phyloP scores from a whole-genome alignment of 2,797 vertebrate genomes.

The Nyctalus aviator region DNA sequence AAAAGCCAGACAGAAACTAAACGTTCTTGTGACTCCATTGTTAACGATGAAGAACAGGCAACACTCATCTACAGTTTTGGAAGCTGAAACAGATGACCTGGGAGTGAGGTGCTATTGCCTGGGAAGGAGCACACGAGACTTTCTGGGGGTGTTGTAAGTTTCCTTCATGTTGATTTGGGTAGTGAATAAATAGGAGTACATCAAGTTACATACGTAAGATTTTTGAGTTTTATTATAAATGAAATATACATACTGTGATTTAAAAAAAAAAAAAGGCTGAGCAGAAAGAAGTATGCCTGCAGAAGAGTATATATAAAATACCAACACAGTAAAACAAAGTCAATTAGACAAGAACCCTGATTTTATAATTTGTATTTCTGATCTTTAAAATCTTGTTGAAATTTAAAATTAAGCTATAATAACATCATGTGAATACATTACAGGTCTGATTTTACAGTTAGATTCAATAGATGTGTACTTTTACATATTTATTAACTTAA shows the following conservation, averaged over 20 bases:
- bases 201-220: neutral
- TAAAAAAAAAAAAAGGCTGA: neutral
- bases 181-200: neutral
- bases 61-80: neutral
- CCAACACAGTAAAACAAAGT: neutral
- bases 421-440: slow-evolving; percentile 55
- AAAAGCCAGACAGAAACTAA: neutral
- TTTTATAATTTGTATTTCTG: slow-evolving; percentile 57
- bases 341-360: neutral
- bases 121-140: neutral
- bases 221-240: slow-evolving; percentile 23
- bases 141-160: neutral
- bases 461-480: slow-evolving; percentile 58
- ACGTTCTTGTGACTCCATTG: neutral
- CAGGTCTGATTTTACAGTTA: slow-evolving; percentile 71
- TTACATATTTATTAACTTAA: slow-evolving; percentile 79
- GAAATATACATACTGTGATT: neutral
- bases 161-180: neutral
- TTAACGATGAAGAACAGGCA: neutral
- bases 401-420: slow-evolving; percentile 68
- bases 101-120: neutral
- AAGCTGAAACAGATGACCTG: neutral
- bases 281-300: neutral
- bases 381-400: slow-evolving; percentile 63
- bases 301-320: neutral